Conservation (phyloP, 2,113 vertebrate genomes). For the Chitala chitala region DNA sequence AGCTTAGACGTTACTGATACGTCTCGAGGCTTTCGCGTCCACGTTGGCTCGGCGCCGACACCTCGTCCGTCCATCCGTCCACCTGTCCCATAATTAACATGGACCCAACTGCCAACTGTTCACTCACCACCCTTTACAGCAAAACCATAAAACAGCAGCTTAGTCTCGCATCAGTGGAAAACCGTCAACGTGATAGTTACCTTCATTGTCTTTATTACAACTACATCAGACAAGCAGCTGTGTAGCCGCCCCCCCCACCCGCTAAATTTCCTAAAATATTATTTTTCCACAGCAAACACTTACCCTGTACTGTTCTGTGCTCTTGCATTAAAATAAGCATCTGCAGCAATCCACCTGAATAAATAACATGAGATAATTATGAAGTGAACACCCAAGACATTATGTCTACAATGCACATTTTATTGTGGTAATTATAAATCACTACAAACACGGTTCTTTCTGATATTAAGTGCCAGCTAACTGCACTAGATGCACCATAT, state of each 20-base stretch:
- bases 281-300: too few relatives aligned
- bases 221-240: neutral
- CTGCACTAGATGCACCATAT: slow-evolving; percentile 65
- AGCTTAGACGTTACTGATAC: slow-evolving; percentile 41
- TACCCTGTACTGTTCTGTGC: slow-evolving; percentile 7
- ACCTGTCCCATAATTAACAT: slow-evolving; percentile 62
- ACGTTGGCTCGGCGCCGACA: slow-evolving; percentile 41
- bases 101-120: slow-evolving; percentile 53
- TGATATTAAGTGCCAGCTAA: slow-evolving; percentile 67
- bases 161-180: slow-evolving; percentile 27
- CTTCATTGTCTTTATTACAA: neutral
- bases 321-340: neutral
- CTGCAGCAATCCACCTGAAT: slow-evolving; percentile 56
- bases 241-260: neutral
- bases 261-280: slow-evolving; percentile 8
- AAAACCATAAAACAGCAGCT: slow-evolving; percentile 49
- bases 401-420: slow-evolving; percentile 47
- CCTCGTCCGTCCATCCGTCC: slow-evolving; percentile 64
- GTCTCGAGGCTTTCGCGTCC: slow-evolving; percentile 42
- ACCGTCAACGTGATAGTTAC: slow-evolving; percentile 32
- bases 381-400: slow-evolving; percentile 54
- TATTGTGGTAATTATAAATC: slow-evolving; percentile 59
- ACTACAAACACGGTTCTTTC: slow-evolving; percentile 57
- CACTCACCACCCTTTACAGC: slow-evolving; percentile 61
- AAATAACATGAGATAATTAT: slow-evolving; percentile 72